Base-by-base conservation (phyloP, 2,797 vertebrate species). In the Chiroxiphia lanceolata region DNA sequence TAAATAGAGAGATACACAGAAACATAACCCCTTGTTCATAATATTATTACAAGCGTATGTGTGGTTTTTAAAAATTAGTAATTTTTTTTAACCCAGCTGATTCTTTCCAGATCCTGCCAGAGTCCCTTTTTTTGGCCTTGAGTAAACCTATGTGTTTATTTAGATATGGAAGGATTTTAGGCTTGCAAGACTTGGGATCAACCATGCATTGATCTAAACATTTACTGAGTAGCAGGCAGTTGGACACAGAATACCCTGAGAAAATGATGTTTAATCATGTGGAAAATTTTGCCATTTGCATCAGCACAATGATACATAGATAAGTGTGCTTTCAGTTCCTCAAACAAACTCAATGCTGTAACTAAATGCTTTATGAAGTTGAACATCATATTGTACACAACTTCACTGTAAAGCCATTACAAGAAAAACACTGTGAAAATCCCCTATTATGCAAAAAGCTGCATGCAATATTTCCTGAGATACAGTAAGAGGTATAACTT, bases 281-380 rank as follows among this genome's bases (percentile, higher is more conserved):
- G 97, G 97, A 98, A 98, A 98, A 97, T 97, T 95, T 96, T 96
- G 88, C 96, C 92, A 98, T 98, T 98, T 98, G 97, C 98, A 98
- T 98, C 95, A 94, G 95, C 96, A 97, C 97, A 97, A 97, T 97
- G 97, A 97, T 97, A 97, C 95, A 61, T 75, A 98, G 97, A 96
- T 96, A 97, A 97, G 97, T 80, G 94, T 94, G 95, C 96, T 98
- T 98, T 98, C 98, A 93, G 97, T 98, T 98, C 98, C 97, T 97
- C 96, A 98, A 97, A 97, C 95, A 93, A 89, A 79, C 94, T 94
- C 95, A 89, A 56, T 96, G 94, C 95, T 97, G 95, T 96, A 97
- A 97, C 90, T 92, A 97, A 95, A 96, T 90, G 86, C 89, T 95
- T 94, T 97, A 96, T 97, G 97, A 97, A 97, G 94, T 97, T 95